Evolutionary conservation across 2,113 vertebrate genomes (phyloP).

Genomic region (Macquaria australasica): DNA sequence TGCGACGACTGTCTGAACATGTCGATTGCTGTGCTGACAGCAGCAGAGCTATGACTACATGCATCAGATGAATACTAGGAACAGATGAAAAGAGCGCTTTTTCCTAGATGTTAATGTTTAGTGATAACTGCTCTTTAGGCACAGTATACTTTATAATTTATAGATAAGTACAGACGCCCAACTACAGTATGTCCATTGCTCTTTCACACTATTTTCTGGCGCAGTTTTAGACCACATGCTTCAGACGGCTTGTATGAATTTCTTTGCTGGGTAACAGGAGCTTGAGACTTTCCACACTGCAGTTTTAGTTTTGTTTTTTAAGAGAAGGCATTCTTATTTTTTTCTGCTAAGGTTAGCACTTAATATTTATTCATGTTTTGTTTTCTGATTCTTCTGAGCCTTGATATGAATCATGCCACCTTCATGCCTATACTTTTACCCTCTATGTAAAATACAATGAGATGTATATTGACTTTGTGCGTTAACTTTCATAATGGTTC

Average conservation of each 20-base stretch:
- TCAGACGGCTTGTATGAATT: conserved; percentile 29
- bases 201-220: conserved; percentile 82
- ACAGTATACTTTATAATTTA: conserved; percentile 90
- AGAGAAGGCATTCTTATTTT: conserved; percentile 76
- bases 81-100: conserved; percentile 55
- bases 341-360: conserved; percentile 90
- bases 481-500: conserved; percentile 88
- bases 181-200: conserved; percentile 77
- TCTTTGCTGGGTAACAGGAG: conserved; percentile 46
- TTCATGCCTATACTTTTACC: conserved; percentile 92
- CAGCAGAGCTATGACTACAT: conserved; percentile 7
- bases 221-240: conserved; percentile 33
- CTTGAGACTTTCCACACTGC: conserved; percentile 57
- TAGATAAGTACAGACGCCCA: conserved; percentile 79
- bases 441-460: conserved; percentile 87
- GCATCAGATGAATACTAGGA: conserved; percentile 27
- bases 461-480: conserved; percentile 90
- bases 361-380: conserved; percentile 94
- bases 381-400: conserved; percentile 82
- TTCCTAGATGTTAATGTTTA: conserved; percentile 87
- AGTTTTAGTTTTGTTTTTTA: conserved; percentile 45
- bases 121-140: conserved; percentile 84
- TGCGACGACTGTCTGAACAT: conserved; percentile 61
- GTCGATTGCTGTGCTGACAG: not conserved
- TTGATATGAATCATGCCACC: conserved; percentile 90